Evolutionary conservation across 2,888 invertebrate genomes (phyloP), one percentile per base, ranked within the genome.

Genomic region (Alviniconcha strummeri): DNA sequence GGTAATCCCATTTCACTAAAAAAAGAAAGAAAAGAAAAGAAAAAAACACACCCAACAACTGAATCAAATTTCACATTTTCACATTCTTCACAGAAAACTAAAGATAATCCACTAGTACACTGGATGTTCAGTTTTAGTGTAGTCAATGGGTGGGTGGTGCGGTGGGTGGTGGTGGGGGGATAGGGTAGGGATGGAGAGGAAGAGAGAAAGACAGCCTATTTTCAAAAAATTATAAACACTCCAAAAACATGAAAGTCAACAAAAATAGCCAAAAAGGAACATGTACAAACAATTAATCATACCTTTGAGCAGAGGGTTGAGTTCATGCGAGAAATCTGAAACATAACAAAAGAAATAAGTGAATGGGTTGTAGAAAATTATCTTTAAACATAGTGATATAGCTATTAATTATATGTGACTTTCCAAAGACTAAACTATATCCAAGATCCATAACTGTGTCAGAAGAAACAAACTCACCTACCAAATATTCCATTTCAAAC

Each of bases 261-360:
- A 67, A 80, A 52, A 19, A 67, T 17, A 80, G 52, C n/a, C n/a
- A 64, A 80, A 64, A n/a, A 64, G 7, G 36, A 36, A 36, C 36
- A 36, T 36, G 36, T 54, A n/a, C 1, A 54, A 64, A 80, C 54
- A 81, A 81, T 54, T 71, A 54, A 77, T 36, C 36, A 36, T 78
- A 78, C 83, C 83, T 83, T 75, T 11, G 60, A 83, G 60, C 83
- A 80, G 7, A 83, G 55, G 36, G 54, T 75, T 17, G 80, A 67
- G 54, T 80, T 83, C 64, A 83, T 74, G 8, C 67, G 60, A 56
- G 74, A 57, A 67, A 81, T 69, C 84, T 81, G 72, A 52, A 81
- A 81, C n/a, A 84, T n/a, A 75, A 54, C 3, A 55, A 69, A 36
- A 64, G 4, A 15, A 64, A 13, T 3, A 15, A 64, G 15, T 64